Percentiles rank a stretch among this genome's conserved stretches.
These are phyloP conservation scores for Barypeithes pellucidus DNA, from an alignment of 2,888 invertebrate species.

Conservation along the genomic window DNA sequence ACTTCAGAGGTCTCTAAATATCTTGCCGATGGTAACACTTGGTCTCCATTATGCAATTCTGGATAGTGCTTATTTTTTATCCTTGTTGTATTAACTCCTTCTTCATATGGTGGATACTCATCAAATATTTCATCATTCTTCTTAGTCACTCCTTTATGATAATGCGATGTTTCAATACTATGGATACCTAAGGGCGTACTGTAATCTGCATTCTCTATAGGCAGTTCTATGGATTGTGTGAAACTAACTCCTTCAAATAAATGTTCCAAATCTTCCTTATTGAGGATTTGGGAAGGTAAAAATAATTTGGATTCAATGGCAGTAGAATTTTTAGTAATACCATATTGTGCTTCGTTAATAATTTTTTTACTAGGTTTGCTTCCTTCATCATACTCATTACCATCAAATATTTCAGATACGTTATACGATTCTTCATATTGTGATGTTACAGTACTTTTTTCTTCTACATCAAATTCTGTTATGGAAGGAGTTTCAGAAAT, in stretches of 20 bases:
- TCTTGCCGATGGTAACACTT: background rate
- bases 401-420: background rate
- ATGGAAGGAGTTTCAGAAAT: background rate
- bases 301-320: background rate
- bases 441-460: background rate
- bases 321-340: background rate
- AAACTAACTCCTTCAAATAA: conserved; percentile 1
- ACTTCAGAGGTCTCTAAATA: background rate
- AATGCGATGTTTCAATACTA: background rate
- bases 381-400: too few relatives aligned
- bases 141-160: conserved; percentile 4
- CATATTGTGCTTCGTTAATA: background rate
- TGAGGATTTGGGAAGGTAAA: background rate
- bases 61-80: background rate
- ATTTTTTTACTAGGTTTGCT: background rate
- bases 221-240: background rate
- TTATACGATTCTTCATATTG: background rate
- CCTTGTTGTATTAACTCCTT: background rate
- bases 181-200: background rate
- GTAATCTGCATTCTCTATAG: background rate
- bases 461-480: background rate
- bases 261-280: background rate
- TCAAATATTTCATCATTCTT: background rate
- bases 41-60: background rate
- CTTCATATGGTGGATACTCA: background rate